Evolutionary conservation across 2,797 vertebrate species (phyloP).

Genomic region (Sciaenops ocellatus): DNA sequence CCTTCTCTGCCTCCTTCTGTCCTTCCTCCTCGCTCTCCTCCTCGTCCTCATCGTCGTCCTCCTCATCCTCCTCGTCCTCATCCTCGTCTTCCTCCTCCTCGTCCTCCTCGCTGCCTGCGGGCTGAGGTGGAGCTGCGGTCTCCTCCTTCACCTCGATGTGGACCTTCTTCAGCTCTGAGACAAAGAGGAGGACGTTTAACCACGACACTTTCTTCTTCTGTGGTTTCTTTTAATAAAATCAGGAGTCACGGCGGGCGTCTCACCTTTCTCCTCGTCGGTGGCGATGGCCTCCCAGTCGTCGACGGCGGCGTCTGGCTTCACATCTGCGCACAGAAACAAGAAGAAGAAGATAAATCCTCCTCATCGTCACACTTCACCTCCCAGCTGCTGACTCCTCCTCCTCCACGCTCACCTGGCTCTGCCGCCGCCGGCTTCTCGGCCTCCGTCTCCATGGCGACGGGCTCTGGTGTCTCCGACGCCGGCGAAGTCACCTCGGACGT

Average conservation of each 20-base stretch:
- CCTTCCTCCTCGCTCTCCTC: slow-evolving; percentile 84
- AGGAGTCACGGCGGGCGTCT: neutral
- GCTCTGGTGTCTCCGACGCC: slow-evolving; percentile 72
- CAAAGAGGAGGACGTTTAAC: no score
- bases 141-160: slow-evolving; percentile 97
- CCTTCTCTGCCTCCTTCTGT: slow-evolving; percentile 84
- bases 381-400: neutral
- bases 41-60: slow-evolving; percentile 89
- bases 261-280: slow-evolving; percentile 82
- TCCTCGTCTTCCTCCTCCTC: slow-evolving; percentile 90
- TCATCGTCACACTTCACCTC: rapidly evolving
- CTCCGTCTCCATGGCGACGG: slow-evolving; percentile 61
- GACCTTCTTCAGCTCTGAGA: slow-evolving; percentile 91
- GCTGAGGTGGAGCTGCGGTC: slow-evolving; percentile 59
- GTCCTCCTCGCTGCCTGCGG: slow-evolving; percentile 80
- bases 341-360: neutral
- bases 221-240: no score
- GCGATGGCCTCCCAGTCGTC: slow-evolving; percentile 83
- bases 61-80: slow-evolving; percentile 88
- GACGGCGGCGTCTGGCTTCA: slow-evolving; percentile 68
- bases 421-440: slow-evolving; percentile 28
- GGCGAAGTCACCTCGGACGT: slow-evolving; percentile 76
- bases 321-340: slow-evolving; percentile 47
- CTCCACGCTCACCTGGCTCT: slow-evolving; percentile 73
- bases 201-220: no score